Base-by-base conservation (phyloP, 2,113 vertebrate species). In the Opisthocomus hoazin region DNA sequence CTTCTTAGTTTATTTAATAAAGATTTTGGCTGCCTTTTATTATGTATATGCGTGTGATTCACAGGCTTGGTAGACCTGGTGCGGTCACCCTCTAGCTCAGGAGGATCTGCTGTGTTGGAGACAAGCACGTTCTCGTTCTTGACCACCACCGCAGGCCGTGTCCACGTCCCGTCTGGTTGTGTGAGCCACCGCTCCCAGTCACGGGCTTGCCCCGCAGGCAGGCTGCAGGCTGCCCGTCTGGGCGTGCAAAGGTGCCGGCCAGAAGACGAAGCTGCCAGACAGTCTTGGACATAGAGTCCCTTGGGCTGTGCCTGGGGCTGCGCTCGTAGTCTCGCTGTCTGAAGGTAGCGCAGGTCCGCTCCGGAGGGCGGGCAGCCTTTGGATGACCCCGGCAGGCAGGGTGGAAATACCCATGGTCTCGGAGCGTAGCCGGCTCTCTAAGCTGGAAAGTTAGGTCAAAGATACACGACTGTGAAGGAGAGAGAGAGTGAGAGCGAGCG, bases 1-100 rank as follows among this genome's bases (percentile, higher is more conserved):
- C 75, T 84, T 90, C 45, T 1, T 66, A 60, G 76, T 95, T 94
- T 84, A 75, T 78, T 84, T 94, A 78, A 82, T 92, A 70, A 84
- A 64, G 69, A 66, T 75, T 89, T 77, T 84, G 54, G 15, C 73
- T 84, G 64, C 56, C 32, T 50, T 88, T 53, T 87, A 26, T 81
- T 66, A 43, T 27, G 29, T 63, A 12, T 15, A 8, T 32, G 34
- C 12, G 2, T 56, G 54, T 34, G 71, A 81, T 36, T 76, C 82
- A 60, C 64, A 48, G 71, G 68, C 60, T 39, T 45, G 26, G 86
- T 41, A 91, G 65, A 71, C 0, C 0, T 18, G 65, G 39, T 87
- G 26, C 0, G 0, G 75, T 95, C 71, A 92, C 64, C 76, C 46
- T 71, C 4, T 29, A 54, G 48, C 70, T 81, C 0, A 0, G 18